Conservation (phyloP, 2,797 vertebrate genomes). For the Pseudocheirus occidentalis region DNA sequence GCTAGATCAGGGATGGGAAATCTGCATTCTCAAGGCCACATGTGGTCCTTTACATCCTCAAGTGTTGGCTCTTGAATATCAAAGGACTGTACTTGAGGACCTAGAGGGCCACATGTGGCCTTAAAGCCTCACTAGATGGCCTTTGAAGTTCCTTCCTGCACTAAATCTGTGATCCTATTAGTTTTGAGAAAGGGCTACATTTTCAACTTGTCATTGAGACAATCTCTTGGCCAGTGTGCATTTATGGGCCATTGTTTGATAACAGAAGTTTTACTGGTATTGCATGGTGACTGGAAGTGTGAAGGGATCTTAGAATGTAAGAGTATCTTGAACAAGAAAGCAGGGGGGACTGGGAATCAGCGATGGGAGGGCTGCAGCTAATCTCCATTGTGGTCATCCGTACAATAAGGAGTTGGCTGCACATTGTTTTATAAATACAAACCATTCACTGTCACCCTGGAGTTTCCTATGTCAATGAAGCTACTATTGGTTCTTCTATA, state of each 20-base stretch:
- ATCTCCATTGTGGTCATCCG: neutral
- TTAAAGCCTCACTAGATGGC: neutral
- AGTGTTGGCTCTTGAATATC: too few species aligned
- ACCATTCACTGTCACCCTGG: slow-evolving; percentile 41
- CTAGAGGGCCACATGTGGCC: too few species aligned
- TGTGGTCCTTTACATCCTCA: too few species aligned
- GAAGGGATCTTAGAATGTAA: neutral
- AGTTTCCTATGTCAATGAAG: slow-evolving; percentile 55
- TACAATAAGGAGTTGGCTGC: slow-evolving; percentile 9
- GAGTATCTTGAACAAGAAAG: neutral
- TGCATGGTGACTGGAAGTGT: neutral
- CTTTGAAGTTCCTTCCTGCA: neutral
- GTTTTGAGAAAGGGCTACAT: neutral
- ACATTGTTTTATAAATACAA: slow-evolving; percentile 34
- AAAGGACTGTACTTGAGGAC: too few species aligned
- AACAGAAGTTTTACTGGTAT: neutral
- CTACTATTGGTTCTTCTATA: slow-evolving; percentile 55
- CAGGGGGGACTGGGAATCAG: too few species aligned
- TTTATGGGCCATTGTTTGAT: neutral
- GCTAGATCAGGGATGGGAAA: too few species aligned
- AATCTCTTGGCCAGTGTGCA: neutral
- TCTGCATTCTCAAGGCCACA: too few species aligned
- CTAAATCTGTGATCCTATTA: neutral
- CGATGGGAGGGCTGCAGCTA: neutral
- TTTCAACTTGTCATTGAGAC: neutral